Base-by-base conservation (phyloP, 2,888 invertebrate genomes). In the Cyrtodaria siliqua region DNA sequence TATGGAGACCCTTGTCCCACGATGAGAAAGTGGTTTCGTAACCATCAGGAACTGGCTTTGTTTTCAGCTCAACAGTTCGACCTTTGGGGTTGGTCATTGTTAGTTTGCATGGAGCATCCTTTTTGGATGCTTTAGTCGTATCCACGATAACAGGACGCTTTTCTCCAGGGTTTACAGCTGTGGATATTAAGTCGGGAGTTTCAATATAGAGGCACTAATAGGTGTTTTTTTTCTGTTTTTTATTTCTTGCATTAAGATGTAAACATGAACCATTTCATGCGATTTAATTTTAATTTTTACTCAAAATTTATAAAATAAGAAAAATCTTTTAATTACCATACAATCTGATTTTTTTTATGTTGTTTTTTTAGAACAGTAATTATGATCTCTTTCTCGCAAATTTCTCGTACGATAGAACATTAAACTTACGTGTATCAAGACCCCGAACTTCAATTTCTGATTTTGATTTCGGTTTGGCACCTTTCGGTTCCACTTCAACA, bases 41-140 rank as follows among this genome's bases (percentile, higher is more conserved):
- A 33, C 97, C 97, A 88, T 96, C 96, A 75, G 95, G 95, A 0
- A 96, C 96, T n/a, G 96, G 96, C 89, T 96, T 95, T n/a, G 96
- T 95, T 87, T 96, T 96, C 0, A 97, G 96, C 90, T 96, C 96
- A 44, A 96, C 94, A 66, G 95, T 88, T 72, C 91, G 85, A 14
- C 92, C 91, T 62, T 85, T 86, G 0, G 92, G 92, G 12, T 86
- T 87, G 23, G 74, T 86, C 20, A 91, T 89, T 50, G 87, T 86
- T 16, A 86, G 59, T 33, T 73, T 83, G 52, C 79, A 77, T 40
- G 86, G 83, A 12, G 74, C 75, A 53, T 82, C 80, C 24, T 83
- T 78, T 76, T 82, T 83, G 18, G 84, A 83, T 29, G 86, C 27
- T 88, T 86, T 56, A 2, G 79, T 74, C 16, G 82, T 82, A 33